phyloP scores from a whole-genome alignment of 2,888 invertebrate species.

The Diplazon laetatorius region DNA sequence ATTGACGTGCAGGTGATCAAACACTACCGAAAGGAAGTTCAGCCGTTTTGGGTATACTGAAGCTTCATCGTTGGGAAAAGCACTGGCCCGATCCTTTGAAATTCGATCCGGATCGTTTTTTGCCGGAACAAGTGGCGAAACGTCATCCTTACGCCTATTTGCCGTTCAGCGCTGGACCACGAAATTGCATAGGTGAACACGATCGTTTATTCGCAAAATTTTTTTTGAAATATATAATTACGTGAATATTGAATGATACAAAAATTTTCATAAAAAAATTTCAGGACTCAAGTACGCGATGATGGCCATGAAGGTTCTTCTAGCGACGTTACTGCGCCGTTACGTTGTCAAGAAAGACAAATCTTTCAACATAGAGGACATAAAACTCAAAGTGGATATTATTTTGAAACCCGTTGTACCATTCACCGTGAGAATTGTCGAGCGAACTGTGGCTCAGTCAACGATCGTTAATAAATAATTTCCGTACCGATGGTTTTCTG shows the following conservation, averaged over 20 bases:
- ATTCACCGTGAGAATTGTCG: constrained; percentile 67
- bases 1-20: constrained; percentile 62
- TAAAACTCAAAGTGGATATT: constrained; percentile 69
- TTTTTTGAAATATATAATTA: too few relatives aligned
- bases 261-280: too few relatives aligned
- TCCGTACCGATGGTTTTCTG: background rate
- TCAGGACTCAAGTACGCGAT: constrained; percentile 82
- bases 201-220: too few relatives aligned
- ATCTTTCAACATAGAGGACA: constrained; percentile 56
- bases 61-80: constrained; percentile 67
- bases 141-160: constrained; percentile 70
- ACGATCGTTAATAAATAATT: background rate
- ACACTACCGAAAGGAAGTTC: constrained; percentile 69
- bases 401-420: constrained; percentile 67
- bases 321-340: constrained; percentile 78
- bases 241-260: too few relatives aligned
- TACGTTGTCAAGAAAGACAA: constrained; percentile 73
- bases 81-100: constrained; percentile 71
- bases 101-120: constrained; percentile 75
- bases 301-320: constrained; percentile 81
- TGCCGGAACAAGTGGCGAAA: constrained; percentile 71
- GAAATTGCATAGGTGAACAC: constrained; percentile 73
- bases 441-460: background rate
- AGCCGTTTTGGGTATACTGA: constrained; percentile 65
- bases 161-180: constrained; percentile 72